phyloP scores from a whole-genome alignment of 1,140 invertebrate genomes.

The Hylaeus volcanicus region DNA sequence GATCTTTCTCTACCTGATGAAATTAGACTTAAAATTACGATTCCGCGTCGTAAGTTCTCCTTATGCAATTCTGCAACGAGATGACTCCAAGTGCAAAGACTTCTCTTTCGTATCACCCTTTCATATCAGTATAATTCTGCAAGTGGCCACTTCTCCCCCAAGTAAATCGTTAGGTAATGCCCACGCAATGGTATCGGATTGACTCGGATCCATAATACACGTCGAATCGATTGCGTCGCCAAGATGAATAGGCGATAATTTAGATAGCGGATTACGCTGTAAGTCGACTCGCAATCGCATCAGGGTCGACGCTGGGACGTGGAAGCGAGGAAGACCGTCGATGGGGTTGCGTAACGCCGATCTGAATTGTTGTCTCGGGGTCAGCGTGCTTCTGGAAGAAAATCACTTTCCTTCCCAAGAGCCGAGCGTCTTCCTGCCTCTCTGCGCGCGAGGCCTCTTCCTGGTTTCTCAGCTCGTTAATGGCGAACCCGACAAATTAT shows the following conservation, averaged over 20 bases:
- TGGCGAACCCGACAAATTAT: constrained; percentile 58
- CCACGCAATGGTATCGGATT: not conserved
- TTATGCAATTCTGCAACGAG: too few species aligned
- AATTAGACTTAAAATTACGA: too few species aligned
- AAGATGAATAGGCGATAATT: constrained; percentile 40
- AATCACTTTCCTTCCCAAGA: constrained; percentile 67
- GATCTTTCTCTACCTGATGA: too few species aligned
- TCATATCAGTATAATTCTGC: too few species aligned
- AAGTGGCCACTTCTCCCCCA: too few species aligned
- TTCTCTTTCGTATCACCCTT: too few species aligned
- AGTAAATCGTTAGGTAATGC: too few species aligned
- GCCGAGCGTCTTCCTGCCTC: constrained; percentile 54
- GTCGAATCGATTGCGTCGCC: constrained; percentile 15
- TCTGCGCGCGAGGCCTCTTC: constrained; percentile 24
- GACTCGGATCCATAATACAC: constrained; percentile 1
- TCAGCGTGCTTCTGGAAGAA: constrained; percentile 57
- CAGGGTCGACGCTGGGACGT: constrained; percentile 37
- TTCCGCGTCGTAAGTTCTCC: too few species aligned
- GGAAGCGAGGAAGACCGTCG: constrained; percentile 12
- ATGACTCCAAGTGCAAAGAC: too few species aligned
- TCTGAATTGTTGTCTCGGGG: constrained; percentile 39
- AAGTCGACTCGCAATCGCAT: constrained; percentile 30
- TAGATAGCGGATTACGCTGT: constrained; percentile 16
- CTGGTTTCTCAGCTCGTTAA: constrained; percentile 56
- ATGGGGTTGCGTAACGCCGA: constrained; percentile 38